Evolutionary conservation across 2,888 invertebrate genomes (phyloP).

Genomic region (Lasiommata megera): DNA sequence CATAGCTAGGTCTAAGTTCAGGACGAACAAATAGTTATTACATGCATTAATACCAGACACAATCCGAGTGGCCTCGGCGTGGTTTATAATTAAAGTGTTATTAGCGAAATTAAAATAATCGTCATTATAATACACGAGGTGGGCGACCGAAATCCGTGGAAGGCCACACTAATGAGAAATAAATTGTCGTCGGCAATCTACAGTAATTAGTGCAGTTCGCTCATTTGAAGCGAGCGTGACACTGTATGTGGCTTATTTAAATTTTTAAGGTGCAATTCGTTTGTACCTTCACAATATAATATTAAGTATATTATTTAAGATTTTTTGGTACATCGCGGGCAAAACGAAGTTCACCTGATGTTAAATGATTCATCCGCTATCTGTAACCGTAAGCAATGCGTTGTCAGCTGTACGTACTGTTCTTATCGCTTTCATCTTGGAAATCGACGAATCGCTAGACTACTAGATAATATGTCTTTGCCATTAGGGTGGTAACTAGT

Average conservation of each 20-base stretch:
- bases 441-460: no score
- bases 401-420: no score
- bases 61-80: conserved; percentile 44
- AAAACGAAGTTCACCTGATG: no score
- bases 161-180: conserved; percentile 75
- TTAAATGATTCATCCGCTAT: no score
- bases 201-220: conserved; percentile 67
- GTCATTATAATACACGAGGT: conserved; percentile 51
- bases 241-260: conserved; percentile 47
- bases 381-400: no score
- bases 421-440: no score
- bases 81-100: conserved; percentile 74
- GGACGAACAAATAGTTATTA: background rate
- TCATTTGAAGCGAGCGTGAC: conserved; percentile 71
- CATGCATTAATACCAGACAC: conserved; percentile 30
- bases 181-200: conserved; percentile 72
- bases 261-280: conserved; percentile 45
- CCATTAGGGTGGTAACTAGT: no score
- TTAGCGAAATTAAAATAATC: conserved; percentile 79
- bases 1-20: background rate
- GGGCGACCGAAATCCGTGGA: conserved; percentile 68
- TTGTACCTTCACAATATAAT: conserved; percentile 8
- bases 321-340: no score
- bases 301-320: background rate
- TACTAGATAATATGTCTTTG: no score